These are phyloP conservation scores for Hyppa rectilinea DNA, from an alignment of 2,888 invertebrate genomes.

Conservation along the genomic window DNA sequence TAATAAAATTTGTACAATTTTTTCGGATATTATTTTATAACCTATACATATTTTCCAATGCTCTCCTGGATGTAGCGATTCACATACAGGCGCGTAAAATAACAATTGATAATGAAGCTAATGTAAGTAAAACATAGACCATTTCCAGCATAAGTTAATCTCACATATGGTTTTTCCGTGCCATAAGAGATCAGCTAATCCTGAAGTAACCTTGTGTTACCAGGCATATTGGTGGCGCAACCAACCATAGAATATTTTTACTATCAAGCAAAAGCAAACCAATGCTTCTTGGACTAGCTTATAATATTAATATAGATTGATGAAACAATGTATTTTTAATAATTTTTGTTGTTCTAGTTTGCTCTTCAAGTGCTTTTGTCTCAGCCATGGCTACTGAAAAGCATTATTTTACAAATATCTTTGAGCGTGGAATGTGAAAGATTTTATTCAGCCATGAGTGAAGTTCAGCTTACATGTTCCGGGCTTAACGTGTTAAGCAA, in stretches of 20 bases:
- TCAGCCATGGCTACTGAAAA: conserved; percentile 32
- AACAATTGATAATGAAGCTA: not conserved
- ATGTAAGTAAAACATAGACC: conserved; percentile 9
- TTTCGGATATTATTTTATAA: conserved; percentile 45
- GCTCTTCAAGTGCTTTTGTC: conserved; percentile 18
- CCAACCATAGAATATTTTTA: too few relatives aligned
- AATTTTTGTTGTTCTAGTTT: conserved; percentile 24
- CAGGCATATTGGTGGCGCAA: not conserved
- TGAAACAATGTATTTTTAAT: not conserved
- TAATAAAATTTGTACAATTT: not conserved
- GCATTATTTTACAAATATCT: conserved; percentile 27
- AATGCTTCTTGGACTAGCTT: too few relatives aligned
- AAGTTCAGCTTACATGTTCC: conserved; percentile 12
- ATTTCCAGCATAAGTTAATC: not conserved
- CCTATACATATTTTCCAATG: conserved; percentile 29
- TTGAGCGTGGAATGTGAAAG: conserved; percentile 33
- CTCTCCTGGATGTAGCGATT: conserved; percentile 10
- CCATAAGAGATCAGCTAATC: not conserved
- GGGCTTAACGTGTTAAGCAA: not conserved
- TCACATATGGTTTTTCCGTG: too few relatives aligned
- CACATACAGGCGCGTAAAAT: conserved; percentile 27
- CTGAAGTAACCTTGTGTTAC: not conserved
- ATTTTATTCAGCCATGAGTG: conserved; percentile 24
- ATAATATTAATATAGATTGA: not conserved
- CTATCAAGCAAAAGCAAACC: not conserved